Conservation (phyloP, 2,113 vertebrate species). For the Ammodytes dubius region DNA sequence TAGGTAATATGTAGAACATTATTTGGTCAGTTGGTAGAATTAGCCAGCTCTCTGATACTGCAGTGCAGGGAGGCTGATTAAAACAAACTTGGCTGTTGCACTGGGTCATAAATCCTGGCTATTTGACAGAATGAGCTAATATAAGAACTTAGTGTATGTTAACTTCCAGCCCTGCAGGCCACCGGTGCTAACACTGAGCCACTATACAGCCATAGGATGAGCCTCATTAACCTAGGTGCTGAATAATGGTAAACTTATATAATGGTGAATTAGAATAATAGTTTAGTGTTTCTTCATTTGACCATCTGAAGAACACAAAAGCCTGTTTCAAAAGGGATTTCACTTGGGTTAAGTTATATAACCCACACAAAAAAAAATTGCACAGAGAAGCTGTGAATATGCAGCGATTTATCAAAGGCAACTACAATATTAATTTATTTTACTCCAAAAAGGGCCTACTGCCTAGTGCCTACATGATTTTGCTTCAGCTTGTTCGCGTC, state of each 20-base stretch:
- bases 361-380: background rate
- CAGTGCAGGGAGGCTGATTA: conserved; percentile 7
- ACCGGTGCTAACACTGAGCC: background rate
- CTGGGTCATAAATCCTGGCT: background rate
- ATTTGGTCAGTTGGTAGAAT: conserved; percentile 30
- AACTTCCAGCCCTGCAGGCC: conserved; percentile 4
- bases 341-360: background rate
- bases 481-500: background rate
- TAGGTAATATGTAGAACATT: background rate
- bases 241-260: background rate
- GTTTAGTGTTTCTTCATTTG: background rate
- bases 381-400: background rate
- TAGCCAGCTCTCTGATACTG: conserved; percentile 27
- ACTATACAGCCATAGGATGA: background rate
- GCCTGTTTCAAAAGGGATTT: background rate
- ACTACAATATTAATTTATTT: background rate
- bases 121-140: conserved; percentile 5
- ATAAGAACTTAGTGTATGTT: conserved; percentile 6
- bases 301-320: background rate
- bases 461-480: background rate
- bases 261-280: too few species aligned
- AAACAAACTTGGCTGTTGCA: conserved; percentile 16
- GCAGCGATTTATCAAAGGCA: background rate
- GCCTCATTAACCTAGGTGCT: background rate
- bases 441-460: background rate